These are phyloP conservation scores for Dryobates pubescens DNA, from an alignment of 2,797 vertebrate genomes.

Conservation along the genomic window DNA sequence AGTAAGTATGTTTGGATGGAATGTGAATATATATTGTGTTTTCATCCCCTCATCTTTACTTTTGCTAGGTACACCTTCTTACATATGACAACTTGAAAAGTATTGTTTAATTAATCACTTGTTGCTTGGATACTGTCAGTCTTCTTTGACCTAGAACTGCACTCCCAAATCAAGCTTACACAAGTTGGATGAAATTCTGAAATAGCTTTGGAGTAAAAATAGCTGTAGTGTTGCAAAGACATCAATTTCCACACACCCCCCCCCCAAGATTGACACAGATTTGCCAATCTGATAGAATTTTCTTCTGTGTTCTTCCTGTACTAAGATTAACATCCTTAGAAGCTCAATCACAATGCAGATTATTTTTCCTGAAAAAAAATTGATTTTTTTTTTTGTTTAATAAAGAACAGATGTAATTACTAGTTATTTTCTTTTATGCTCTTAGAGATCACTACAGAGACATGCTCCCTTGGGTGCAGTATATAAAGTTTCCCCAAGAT, in stretches of 20 bases:
- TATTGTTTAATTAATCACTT: neutral
- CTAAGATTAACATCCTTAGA: neutral
- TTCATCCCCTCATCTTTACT: neutral
- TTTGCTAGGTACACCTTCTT: neutral
- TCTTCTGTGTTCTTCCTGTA: neutral
- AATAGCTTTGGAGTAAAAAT: constrained; percentile 6
- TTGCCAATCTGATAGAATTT: neutral
- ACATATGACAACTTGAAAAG: neutral
- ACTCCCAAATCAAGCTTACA: neutral
- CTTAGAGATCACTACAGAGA: neutral
- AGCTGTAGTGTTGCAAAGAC: neutral
- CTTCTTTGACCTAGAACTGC: neutral
- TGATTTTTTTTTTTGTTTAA: neutral
- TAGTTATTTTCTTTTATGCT: neutral
- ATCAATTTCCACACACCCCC: neutral
- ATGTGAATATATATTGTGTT: neutral
- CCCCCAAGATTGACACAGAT: neutral
- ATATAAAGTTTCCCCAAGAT: neutral
- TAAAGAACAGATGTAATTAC: neutral
- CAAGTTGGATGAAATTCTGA: neutral
- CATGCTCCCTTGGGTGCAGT: neutral
- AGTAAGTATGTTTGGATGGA: neutral
- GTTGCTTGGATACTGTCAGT: constrained; percentile 20
- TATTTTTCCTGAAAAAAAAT: neutral
- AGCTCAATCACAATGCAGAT: neutral